Conservation (phyloP, 2,888 invertebrate genomes). For the Acronicta alni region DNA sequence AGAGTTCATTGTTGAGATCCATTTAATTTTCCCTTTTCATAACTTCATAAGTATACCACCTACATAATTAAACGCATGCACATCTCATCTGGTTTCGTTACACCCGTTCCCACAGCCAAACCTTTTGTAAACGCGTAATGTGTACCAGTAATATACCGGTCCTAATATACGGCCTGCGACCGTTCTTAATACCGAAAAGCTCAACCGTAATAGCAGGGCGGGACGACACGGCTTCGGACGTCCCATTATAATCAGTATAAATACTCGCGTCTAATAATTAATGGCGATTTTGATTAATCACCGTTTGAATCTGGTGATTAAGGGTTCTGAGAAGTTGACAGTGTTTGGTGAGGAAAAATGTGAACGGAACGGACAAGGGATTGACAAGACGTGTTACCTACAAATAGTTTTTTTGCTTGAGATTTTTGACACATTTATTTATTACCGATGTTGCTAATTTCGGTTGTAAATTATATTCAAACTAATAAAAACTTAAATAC, state of each 20-base stretch:
- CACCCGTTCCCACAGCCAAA: constrained; percentile 49
- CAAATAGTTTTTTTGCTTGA: background rate
- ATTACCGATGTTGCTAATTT: background rate
- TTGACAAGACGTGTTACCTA: constrained; percentile 25
- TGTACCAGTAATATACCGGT: constrained; percentile 56
- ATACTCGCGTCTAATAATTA: constrained; percentile 59
- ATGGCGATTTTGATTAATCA: constrained; percentile 60
- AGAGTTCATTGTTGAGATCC: background rate
- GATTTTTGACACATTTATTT: too few relatives aligned
- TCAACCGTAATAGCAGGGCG: constrained; percentile 54
- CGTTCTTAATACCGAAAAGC: constrained; percentile 46
- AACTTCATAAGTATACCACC: constrained; percentile 23
- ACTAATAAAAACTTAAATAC: too few relatives aligned
- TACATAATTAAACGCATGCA: constrained; percentile 51
- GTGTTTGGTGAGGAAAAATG: constrained; percentile 35
- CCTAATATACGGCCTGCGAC: constrained; percentile 56
- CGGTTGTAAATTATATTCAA: too few relatives aligned
- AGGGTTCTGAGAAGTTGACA: constrained; percentile 57
- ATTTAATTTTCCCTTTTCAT: constrained; percentile 7
- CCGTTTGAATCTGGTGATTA: constrained; percentile 50
- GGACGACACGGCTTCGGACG: constrained; percentile 54
- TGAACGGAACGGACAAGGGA: constrained; percentile 4
- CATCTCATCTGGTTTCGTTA: constrained; percentile 52
- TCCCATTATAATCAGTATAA: constrained; percentile 62
- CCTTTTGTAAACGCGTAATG: constrained; percentile 55